Evolutionary conservation across 2,113 vertebrate genomes (phyloP).

Genomic region (Paracyprichromis sp.): DNA sequence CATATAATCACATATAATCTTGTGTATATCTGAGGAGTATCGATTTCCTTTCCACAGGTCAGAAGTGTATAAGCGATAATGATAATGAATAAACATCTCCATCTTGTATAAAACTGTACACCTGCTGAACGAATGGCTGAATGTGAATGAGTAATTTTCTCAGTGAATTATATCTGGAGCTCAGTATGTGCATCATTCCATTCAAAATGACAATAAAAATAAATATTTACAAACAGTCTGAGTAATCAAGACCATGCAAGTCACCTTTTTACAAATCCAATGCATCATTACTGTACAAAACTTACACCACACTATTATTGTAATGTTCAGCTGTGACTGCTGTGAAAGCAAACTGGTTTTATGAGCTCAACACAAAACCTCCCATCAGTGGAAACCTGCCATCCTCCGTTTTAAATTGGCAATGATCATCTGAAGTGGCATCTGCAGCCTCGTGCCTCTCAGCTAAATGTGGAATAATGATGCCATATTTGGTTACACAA

Average conservation of each 20-base stretch:
- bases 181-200: not conserved
- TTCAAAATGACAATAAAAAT: not conserved
- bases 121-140: not conserved
- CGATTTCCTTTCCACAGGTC: not conserved
- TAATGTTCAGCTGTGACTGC: not conserved
- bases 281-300: not conserved
- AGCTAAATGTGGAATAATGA: slow-evolving; percentile 37
- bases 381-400: slow-evolving; percentile 41
- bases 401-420: slow-evolving; percentile 28
- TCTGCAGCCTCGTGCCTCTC: slow-evolving; percentile 39
- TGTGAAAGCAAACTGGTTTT: slow-evolving; percentile 28
- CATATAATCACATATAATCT: not conserved
- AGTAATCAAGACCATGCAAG: not conserved
- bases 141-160: not conserved
- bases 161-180: not conserved
- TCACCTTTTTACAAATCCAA: not conserved
- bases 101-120: not conserved
- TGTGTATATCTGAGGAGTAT: not conserved
- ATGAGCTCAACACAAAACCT: slow-evolving; percentile 40
- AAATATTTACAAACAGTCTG: not conserved
- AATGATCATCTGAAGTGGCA: slow-evolving; percentile 49
- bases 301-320: not conserved
- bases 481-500: slow-evolving; percentile 32
- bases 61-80: not conserved
- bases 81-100: not conserved